Evolutionary conservation across 2,888 invertebrate genomes (phyloP).

Genomic region (Nudaria mundana): DNA sequence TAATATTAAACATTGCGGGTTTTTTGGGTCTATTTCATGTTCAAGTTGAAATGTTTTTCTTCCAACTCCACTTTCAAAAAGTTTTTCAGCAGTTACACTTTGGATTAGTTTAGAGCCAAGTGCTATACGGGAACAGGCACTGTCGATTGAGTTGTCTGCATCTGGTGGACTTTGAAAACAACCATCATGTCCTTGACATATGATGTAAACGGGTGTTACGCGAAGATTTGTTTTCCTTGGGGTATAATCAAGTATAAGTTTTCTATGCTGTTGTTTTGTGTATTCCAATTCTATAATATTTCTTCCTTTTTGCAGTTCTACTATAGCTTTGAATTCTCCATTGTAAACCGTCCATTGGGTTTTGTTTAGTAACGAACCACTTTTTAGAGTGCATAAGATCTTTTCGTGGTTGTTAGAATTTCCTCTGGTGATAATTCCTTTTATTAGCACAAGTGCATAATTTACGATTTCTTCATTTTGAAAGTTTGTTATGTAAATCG

Average conservation of each 20-base stretch:
- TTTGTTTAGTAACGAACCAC: conserved; percentile 57
- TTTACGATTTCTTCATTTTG: conserved; percentile 82
- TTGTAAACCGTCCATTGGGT: conserved; percentile 83
- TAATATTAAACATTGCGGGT: conserved; percentile 86
- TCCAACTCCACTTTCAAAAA: conserved; percentile 88
- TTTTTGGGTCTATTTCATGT: conserved; percentile 79
- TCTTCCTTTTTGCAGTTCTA: conserved; percentile 82
- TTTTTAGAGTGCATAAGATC: conserved; percentile 64
- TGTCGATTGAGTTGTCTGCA: conserved; percentile 84
- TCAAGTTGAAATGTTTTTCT: conserved; percentile 92
- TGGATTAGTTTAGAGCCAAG: conserved; percentile 91
- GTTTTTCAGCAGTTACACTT: conserved; percentile 92
- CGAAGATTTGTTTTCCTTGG: conserved; percentile 81
- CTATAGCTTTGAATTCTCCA: conserved; percentile 86
- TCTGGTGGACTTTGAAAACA: conserved; percentile 86
- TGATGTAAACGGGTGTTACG: conserved; percentile 91
- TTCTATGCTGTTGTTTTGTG: conserved; percentile 63
- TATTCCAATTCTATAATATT: conserved; percentile 84
- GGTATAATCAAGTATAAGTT: conserved; percentile 78
- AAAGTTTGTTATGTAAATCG: conserved; percentile 81
- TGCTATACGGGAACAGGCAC: conserved; percentile 88
- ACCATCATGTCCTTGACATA: conserved; percentile 90
- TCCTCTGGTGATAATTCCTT: conserved; percentile 79
- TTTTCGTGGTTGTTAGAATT: conserved; percentile 66
- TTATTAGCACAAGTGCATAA: conserved; percentile 82